These are phyloP conservation scores for Lypha dubia DNA, from an alignment of 2,888 invertebrate species.

Conservation along the genomic window DNA sequence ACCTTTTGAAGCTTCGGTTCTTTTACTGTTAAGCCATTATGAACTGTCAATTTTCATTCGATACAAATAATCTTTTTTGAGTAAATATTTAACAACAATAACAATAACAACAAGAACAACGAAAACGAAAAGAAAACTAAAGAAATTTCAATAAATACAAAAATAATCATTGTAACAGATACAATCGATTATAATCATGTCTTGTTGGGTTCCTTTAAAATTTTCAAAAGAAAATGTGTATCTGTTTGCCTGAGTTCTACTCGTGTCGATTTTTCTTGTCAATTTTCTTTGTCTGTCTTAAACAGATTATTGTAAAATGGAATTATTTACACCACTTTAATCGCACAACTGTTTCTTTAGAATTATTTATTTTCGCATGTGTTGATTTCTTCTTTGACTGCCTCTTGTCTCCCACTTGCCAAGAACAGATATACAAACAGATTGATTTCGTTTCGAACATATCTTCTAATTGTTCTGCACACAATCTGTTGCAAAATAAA, in stretches of 20 bases:
- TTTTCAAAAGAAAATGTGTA: not conserved
- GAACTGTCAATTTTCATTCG: conserved; percentile 44
- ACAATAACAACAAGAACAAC: not conserved
- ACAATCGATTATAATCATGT: not conserved
- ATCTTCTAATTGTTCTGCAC: not conserved
- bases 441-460: no score
- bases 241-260: not conserved
- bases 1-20: not conserved
- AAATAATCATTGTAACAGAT: not conserved
- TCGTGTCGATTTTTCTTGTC: not conserved
- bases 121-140: not conserved
- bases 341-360: no score
- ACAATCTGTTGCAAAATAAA: not conserved
- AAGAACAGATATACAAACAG: not conserved
- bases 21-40: conserved; percentile 6
- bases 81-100: conserved; percentile 25
- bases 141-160: not conserved
- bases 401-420: no score
- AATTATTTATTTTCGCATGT: not conserved
- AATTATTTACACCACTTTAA: not conserved
- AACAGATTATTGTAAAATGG: not conserved
- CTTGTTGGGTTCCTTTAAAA: not conserved
- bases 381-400: not conserved
- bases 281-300: not conserved
- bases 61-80: conserved; percentile 13